These are phyloP conservation scores for Rhyzopertha dominica DNA, from an alignment of 1,140 invertebrate species.

Conservation along the genomic window DNA sequence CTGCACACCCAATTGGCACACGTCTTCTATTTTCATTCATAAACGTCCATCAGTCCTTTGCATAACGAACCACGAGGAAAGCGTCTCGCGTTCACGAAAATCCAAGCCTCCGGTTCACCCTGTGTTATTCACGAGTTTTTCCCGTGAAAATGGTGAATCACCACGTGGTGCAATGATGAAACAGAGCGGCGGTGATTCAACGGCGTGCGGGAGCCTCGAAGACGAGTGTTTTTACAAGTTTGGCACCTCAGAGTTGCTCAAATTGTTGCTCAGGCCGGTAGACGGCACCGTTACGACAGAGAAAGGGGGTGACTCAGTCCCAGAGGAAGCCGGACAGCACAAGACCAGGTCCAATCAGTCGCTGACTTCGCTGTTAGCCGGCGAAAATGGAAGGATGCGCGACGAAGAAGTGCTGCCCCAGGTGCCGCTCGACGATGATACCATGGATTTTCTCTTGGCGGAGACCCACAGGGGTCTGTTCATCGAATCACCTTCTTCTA, in stretches of 20 bases:
- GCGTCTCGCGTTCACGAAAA: no score
- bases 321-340: slow-evolving; percentile 6
- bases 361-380: slow-evolving; percentile 8
- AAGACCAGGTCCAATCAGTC: slow-evolving; percentile 3
- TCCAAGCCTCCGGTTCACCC: no score
- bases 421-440: slow-evolving; percentile 12
- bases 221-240: slow-evolving; percentile 17
- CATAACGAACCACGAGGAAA: no score
- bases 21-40: no score
- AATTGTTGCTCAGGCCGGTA: slow-evolving; percentile 17
- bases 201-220: slow-evolving; percentile 5
- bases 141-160: slow-evolving; percentile 26
- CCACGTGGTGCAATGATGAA: slow-evolving; percentile 8
- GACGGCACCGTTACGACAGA: not conserved
- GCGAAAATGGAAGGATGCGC: slow-evolving; percentile 8
- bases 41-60: no score
- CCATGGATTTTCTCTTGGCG: slow-evolving; percentile 23
- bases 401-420: slow-evolving; percentile 14
- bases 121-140: no score
- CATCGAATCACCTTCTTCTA: slow-evolving; percentile 25
- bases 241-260: slow-evolving; percentile 23
- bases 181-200: slow-evolving; percentile 2
- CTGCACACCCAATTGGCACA: no score
- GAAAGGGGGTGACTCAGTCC: slow-evolving; percentile 11
- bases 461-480: slow-evolving; percentile 20